Evolutionary conservation across 2,888 invertebrate genomes (phyloP), one percentile per base, ranked within the genome.

Genomic region (Zaprionus obscuricornis): DNA sequence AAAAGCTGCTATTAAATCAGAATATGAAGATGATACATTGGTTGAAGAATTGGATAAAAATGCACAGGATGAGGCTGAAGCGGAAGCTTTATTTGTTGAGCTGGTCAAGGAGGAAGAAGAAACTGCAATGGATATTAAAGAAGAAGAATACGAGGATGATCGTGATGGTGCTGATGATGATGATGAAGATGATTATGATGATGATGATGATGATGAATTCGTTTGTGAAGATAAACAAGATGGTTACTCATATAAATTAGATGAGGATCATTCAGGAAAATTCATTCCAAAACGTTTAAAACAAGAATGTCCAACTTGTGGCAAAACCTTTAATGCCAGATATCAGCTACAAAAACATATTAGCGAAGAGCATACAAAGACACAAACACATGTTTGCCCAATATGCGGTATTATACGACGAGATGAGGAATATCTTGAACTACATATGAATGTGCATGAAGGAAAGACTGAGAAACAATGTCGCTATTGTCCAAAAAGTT

Each of bases 381-480:
- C 62, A 7, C 78, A 74, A 6, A 65, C 63, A 1, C 78, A 78
- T 36, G 64, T 76, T 1, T 89, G 89, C 13, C 76, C 76, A 7
- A 84, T 89, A 17, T 89, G 89, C 18, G 89, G 89, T 0, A 71
- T 82, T 0, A 60, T 79, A 1, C 84, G 87, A 0, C 77, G 86
- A 7, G 88, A 89, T 40, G 89, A 89, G 17, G 89, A 89, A 42
- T 89, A 89, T 47, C 67, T 89, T 2, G 89, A 89, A 29, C 54
- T 89, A 8, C 89, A 89, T 31, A 90, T 89, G 89, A 89, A 89
- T 36, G 59, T 85, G 2, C 89, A 89, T 17, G 89, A 90, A 33
- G 89, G 89, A 0, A 89, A 89, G 57, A 87, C 90, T 0, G 90
- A 90, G 62, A 87, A 87, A 31, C 89, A 89, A 26, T 89, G 89